Evolutionary conservation across 1,140 invertebrate genomes (phyloP).

Genomic region (Drosophila malerkotliana): DNA sequence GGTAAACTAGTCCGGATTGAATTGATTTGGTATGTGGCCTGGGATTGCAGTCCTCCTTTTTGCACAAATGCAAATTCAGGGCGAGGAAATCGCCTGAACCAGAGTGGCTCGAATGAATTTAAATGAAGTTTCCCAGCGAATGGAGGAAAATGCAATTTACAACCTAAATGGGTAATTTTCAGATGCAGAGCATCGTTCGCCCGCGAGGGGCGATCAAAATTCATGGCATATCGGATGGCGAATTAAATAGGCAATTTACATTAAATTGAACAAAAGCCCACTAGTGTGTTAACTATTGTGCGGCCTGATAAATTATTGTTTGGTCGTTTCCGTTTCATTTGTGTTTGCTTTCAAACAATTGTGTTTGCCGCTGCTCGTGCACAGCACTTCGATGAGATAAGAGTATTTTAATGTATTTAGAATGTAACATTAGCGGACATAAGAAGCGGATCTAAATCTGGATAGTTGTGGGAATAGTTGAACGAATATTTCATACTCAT

Average conservation of each 20-base stretch:
- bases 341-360: slow-evolving; percentile 16
- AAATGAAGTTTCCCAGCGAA: slow-evolving; percentile 41
- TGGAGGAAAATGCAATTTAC: slow-evolving; percentile 43
- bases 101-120: slow-evolving; percentile 36
- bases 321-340: slow-evolving; percentile 21
- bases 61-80: slow-evolving; percentile 26
- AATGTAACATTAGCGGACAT: slow-evolving; percentile 48
- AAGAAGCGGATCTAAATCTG: slow-evolving; percentile 7
- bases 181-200: slow-evolving; percentile 2
- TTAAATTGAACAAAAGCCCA: slow-evolving; percentile 14
- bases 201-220: slow-evolving; percentile 9
- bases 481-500: slow-evolving; percentile 16
- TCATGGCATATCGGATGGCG: slow-evolving; percentile 23
- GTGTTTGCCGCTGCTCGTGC: slow-evolving; percentile 45
- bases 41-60: slow-evolving; percentile 8
- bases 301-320: slow-evolving; percentile 13
- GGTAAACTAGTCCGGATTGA: slow-evolving; percentile 23
- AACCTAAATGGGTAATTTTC: slow-evolving; percentile 47
- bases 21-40: slow-evolving; percentile 8
- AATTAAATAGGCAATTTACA: slow-evolving; percentile 36
- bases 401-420: slow-evolving; percentile 72
- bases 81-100: slow-evolving; percentile 26
- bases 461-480: background rate
- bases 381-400: slow-evolving; percentile 42
- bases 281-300: slow-evolving; percentile 12